A percentile compares a stretch with the other conserved stretches of the same genome.
Evolutionary conservation across 2,797 vertebrate species (phyloP).

Genomic region (Crocidura indochinensis): DNA sequence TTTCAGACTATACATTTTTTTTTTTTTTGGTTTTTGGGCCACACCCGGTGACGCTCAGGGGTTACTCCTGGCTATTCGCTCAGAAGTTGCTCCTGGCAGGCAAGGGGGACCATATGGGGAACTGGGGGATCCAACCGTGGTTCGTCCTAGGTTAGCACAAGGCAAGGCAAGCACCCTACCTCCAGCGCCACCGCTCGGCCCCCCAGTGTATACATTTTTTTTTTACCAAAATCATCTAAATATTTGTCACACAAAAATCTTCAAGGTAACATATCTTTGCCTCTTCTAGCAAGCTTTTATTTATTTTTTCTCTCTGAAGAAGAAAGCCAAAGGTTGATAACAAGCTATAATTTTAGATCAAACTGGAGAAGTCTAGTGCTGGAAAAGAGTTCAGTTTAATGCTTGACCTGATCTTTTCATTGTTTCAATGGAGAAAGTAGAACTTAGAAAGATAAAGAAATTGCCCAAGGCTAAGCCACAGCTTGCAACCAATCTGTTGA

Average conservation of each 20-base stretch:
- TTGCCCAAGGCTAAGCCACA: neutral
- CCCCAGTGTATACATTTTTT: too few relatives aligned
- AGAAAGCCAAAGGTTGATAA: neutral
- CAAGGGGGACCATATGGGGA: too few relatives aligned
- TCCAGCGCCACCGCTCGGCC: too few relatives aligned
- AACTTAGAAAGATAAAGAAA: neutral
- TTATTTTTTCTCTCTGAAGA: neutral
- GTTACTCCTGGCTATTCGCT: too few relatives aligned
- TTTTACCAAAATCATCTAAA: neutral
- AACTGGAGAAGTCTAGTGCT: neutral
- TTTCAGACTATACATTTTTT: neutral
- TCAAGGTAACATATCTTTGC: neutral
- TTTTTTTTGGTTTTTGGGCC: too few relatives aligned
- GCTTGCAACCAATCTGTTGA: neutral
- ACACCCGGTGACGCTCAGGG: too few relatives aligned
- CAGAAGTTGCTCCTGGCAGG: too few relatives aligned
- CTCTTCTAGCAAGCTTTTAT: neutral
- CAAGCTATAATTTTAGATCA: conserved; percentile 22
- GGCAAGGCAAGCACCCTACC: too few relatives aligned
- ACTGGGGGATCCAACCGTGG: too few relatives aligned
- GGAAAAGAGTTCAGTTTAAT: neutral
- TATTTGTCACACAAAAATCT: conserved; percentile 17
- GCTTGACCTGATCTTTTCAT: conserved; percentile 32
- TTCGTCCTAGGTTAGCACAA: too few relatives aligned
- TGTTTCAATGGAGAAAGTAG: conserved; percentile 23